phyloP scores from a whole-genome alignment of 2,888 invertebrate species.

The Machimus atricapillus region DNA sequence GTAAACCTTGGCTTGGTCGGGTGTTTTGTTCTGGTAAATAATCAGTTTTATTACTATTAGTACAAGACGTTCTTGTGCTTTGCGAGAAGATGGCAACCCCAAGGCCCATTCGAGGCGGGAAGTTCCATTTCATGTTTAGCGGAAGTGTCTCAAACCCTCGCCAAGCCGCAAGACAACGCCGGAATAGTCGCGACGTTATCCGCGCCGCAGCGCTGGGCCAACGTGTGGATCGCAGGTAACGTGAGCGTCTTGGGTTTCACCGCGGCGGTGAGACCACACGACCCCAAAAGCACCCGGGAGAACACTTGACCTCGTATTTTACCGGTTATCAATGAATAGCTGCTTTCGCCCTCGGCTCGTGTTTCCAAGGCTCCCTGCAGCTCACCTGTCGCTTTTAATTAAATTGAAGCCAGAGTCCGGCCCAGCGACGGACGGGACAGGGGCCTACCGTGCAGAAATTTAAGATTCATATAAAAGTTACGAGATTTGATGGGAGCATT shows the following conservation, averaged over 20 bases:
- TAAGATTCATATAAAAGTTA: constrained; percentile 1
- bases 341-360: constrained; percentile 2
- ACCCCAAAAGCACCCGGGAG: constrained; percentile 16
- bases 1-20: too few relatives aligned
- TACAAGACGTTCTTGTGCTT: not conserved
- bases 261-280: not conserved
- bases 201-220: not conserved
- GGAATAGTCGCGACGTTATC: not conserved
- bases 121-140: not conserved
- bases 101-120: not conserved
- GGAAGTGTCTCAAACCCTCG: not conserved
- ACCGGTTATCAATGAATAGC: constrained; percentile 2
- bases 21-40: too few relatives aligned
- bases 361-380: constrained; percentile 3
- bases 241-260: constrained; percentile 3
- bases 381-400: constrained; percentile 17
- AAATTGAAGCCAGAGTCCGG: not conserved
- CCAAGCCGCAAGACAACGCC: not conserved
- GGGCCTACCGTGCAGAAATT: not conserved
- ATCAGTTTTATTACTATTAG: not conserved
- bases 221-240: not conserved
- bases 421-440: not conserved
- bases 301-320: constrained; percentile 25
- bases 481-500: not conserved
- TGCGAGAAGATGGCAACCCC: not conserved